Evolutionary conservation across 1,140 invertebrate species (phyloP).

Genomic region (Philaenus spumarius): DNA sequence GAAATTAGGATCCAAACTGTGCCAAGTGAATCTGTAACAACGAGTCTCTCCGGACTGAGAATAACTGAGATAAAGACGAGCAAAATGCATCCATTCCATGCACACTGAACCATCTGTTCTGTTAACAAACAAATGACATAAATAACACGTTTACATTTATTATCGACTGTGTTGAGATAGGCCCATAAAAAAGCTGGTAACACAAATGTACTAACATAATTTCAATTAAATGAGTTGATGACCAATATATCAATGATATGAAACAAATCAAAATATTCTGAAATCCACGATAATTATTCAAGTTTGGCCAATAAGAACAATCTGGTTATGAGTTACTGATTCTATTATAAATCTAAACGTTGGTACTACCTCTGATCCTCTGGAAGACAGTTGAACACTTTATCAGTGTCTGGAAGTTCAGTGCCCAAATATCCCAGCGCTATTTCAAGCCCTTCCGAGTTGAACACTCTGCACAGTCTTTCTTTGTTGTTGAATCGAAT

Average conservation of each 20-base stretch:
- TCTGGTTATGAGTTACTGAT: no score
- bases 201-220: no score
- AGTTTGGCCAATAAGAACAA: no score
- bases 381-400: constrained; percentile 62
- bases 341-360: no score
- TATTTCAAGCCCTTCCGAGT: constrained; percentile 60
- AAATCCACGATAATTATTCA: background rate
- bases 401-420: constrained; percentile 45
- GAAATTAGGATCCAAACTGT: constrained; percentile 52
- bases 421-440: constrained; percentile 61
- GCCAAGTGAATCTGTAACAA: constrained; percentile 80
- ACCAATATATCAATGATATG: no score
- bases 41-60: constrained; percentile 43
- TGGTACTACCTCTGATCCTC: constrained; percentile 44
- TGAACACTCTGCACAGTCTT: constrained; percentile 64
- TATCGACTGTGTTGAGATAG: no score
- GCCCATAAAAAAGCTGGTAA: no score
- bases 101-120: constrained; percentile 51
- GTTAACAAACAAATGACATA: no score
- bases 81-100: constrained; percentile 71
- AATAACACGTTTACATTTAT: no score
- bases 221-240: no score
- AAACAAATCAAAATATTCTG: background rate
- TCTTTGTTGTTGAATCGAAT: constrained; percentile 77
- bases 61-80: constrained; percentile 61